These are phyloP conservation scores for Plestiodon gilberti DNA, from an alignment of 2,113 vertebrate species.

Conservation along the genomic window DNA sequence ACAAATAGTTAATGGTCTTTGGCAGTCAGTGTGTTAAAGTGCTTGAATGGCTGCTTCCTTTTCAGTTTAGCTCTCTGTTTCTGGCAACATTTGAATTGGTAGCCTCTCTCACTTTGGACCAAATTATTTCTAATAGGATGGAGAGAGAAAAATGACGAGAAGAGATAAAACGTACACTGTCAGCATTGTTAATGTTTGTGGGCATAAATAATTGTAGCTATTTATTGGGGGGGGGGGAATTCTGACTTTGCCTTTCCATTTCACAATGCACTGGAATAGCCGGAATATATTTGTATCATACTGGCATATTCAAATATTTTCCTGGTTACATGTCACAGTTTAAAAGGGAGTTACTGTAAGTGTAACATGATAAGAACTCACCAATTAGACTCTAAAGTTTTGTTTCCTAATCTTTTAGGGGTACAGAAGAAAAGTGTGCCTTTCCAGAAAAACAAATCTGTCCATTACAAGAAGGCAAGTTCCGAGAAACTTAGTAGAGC, in stretches of 20 bases:
- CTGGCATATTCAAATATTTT: neutral
- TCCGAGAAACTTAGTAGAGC: too few species aligned
- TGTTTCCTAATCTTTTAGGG: conserved; percentile 9
- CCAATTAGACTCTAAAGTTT: conserved; percentile 69
- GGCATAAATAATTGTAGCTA: too few species aligned
- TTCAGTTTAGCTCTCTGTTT: neutral
- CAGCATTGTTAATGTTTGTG: conserved; percentile 26
- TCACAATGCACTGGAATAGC: too few species aligned
- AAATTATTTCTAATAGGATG: conserved; percentile 26
- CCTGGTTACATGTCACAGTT: conserved; percentile 65
- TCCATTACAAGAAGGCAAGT: too few species aligned
- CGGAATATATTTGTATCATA: too few species aligned
- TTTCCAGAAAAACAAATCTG: neutral
- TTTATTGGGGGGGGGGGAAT: too few species aligned
- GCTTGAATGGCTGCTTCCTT: neutral
- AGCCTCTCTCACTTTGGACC: conserved; percentile 28
- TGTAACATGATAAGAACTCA: conserved; percentile 60
- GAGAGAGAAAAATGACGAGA: neutral
- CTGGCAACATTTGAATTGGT: conserved; percentile 2
- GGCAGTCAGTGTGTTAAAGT: conserved; percentile 30
- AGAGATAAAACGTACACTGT: neutral
- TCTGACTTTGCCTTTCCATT: too few species aligned
- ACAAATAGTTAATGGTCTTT: neutral
- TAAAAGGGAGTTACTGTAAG: conserved; percentile 67
- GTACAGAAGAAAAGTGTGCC: neutral